These are phyloP conservation scores for Ptychobarbus kaznakovi DNA, from an alignment of 2,797 vertebrate genomes.

Conservation along the genomic window DNA sequence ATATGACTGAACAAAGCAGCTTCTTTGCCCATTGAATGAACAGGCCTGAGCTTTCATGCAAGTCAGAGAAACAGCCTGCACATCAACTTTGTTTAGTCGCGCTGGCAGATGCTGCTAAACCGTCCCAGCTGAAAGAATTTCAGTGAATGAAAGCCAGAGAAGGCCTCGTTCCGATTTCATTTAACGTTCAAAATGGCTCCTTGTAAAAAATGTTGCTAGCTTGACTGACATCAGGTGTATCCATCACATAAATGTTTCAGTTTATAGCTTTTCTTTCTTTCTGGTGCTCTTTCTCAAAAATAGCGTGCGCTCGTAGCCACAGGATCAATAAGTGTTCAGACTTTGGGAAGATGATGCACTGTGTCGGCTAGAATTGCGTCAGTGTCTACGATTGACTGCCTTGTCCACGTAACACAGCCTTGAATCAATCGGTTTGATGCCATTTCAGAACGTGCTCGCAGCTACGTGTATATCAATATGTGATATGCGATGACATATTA, in stretches of 20 bases:
- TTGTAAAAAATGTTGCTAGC: not conserved
- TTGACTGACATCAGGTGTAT: constrained; percentile 18
- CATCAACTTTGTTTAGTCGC: not conserved
- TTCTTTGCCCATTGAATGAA: not conserved
- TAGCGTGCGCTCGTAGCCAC: not conserved
- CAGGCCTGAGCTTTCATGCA: not conserved
- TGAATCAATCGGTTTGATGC: not conserved
- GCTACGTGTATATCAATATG: not conserved
- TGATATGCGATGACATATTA: not conserved
- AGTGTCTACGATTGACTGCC: constrained; percentile 6
- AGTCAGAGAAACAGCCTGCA: not conserved
- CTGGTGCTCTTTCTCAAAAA: not conserved
- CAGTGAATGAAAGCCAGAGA: not conserved
- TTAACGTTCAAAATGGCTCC: not conserved
- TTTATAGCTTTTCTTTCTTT: not conserved
- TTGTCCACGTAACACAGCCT: not conserved
- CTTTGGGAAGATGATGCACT: constrained; percentile 7
- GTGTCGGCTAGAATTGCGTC: constrained; percentile 18
- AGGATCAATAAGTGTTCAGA: constrained; percentile 31
- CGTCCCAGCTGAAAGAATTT: not conserved
- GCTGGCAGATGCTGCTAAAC: not conserved
- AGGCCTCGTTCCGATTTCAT: not conserved
- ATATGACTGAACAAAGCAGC: not conserved
- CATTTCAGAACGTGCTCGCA: not conserved
- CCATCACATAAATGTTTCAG: not conserved